Evolutionary conservation across 2,797 vertebrate species (phyloP), one percentile per base, ranked within the genome.

Genomic region (Karalla daura): DNA sequence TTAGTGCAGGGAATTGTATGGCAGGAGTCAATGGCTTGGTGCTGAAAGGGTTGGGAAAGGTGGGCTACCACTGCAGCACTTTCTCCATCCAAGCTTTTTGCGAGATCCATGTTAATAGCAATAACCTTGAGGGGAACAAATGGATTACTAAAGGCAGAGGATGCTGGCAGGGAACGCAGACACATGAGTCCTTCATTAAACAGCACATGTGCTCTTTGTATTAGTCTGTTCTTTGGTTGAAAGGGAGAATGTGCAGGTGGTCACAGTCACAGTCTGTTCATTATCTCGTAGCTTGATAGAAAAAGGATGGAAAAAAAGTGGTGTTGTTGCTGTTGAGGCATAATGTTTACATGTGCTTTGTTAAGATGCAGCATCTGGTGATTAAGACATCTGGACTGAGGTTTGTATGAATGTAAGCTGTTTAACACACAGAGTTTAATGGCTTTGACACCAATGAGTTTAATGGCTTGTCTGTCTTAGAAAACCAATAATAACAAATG

Each of bases 41-140:
- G 89, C 88, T 88, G 87, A 89, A 88, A 89, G 88, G 87, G 89
- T 83, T 86, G 75, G 83, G 76, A 81, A 88, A 92, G 91, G 91
- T 91, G 88, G 85, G 62, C 83, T 86, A 73, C 81, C 73, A 67
- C 79, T 72, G 82, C 84, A 84, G 88, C 89, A 93, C 91, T 93
- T 93, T 87, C 78, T 83, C 71, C 70, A 14, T 83, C 75, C 68
- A 63, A 63, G 89, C 89, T 89, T 88, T 88, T 85, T 72, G 66
- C 70, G 58, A 70, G 85, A 88, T 91, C 85, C 72, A 62, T 77
- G 84, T 76, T 86, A 88, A 91, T 90, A 90, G 88, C 86, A 90
- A 89, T 92, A 90, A 93, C 91, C 93, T 93, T 94, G 88, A 90
- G 77, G 75, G 81, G 81, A 89, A 87, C 88, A 90, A 92, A 89